Percentiles rank a stretch among this genome's conserved stretches.
Conservation (phyloP, 2,888 invertebrate species). For the Didymodactylos carnosus region DNA sequence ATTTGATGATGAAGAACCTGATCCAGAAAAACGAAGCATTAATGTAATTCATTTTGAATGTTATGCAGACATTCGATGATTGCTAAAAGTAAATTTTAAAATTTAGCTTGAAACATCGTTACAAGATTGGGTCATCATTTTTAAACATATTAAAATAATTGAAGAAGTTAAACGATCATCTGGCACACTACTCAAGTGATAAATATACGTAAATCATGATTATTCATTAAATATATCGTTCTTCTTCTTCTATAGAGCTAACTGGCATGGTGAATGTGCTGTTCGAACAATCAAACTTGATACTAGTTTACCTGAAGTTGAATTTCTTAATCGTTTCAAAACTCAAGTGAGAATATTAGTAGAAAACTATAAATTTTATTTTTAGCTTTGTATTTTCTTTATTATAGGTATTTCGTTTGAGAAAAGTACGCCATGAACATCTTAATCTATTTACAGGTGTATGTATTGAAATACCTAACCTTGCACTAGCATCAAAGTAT, state of each 20-base stretch:
- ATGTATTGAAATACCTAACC: conserved; percentile 46
- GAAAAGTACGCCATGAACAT: conserved; percentile 94
- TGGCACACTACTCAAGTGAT: not conserved
- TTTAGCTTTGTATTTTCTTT: not conserved
- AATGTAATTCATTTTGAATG: not conserved
- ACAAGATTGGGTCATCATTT: not conserved
- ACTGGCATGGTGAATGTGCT: conserved; percentile 94
- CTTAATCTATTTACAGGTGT: conserved; percentile 95
- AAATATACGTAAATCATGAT: not conserved
- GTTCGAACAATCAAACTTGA: conserved; percentile 83
- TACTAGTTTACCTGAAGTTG: conserved; percentile 51
- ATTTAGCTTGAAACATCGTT: not conserved
- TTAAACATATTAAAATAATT: not conserved
- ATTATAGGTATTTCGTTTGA: conserved; percentile 55
- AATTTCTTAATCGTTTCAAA: conserved; percentile 23
- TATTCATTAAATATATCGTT: not conserved
- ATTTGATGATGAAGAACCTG: not conserved
- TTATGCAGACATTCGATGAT: not conserved
- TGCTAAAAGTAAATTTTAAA: not conserved
- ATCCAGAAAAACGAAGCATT: not conserved
- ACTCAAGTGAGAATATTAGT: not conserved
- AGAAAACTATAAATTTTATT: not conserved
- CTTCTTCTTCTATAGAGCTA: conserved; percentile 11
- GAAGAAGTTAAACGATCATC: not conserved
- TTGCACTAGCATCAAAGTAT: conserved; percentile 70